These are phyloP conservation scores for Eilema caniola DNA, from an alignment of 2,888 invertebrate genomes.

Conservation along the genomic window DNA sequence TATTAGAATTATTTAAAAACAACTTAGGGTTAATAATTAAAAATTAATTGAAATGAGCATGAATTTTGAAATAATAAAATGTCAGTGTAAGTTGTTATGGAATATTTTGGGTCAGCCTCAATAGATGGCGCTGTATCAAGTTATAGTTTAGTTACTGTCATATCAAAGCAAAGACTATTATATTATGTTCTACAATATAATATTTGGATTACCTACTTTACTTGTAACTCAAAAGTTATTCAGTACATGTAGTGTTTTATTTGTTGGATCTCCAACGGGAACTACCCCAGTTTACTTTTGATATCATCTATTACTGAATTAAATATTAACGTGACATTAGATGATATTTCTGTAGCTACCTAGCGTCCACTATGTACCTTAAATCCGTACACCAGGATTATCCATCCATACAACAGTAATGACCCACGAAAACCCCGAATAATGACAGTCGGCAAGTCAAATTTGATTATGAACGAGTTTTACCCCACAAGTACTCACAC, in stretches of 20 bases:
- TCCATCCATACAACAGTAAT: not conserved
- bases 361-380: too few species aligned
- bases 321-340: too few species aligned
- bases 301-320: too few species aligned
- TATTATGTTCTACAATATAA: too few species aligned
- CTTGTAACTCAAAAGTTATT: too few species aligned
- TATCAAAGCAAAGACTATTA: too few species aligned
- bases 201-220: not conserved
- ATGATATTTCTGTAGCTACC: too few species aligned
- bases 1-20: not conserved
- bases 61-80: not conserved
- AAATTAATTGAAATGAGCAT: not conserved
- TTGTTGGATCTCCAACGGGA: too few species aligned
- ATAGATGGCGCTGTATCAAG: not conserved
- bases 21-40: not conserved
- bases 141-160: too few species aligned
- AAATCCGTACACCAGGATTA: not conserved
- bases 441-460: not conserved
- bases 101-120: not conserved
- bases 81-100: not conserved
- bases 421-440: not conserved
- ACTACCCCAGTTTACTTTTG: too few species aligned
- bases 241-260: too few species aligned
- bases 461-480: not conserved
- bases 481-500: slow-evolving; percentile 4